Conservation (phyloP, 2,113 vertebrate genomes). For the Lepus europaeus region DNA sequence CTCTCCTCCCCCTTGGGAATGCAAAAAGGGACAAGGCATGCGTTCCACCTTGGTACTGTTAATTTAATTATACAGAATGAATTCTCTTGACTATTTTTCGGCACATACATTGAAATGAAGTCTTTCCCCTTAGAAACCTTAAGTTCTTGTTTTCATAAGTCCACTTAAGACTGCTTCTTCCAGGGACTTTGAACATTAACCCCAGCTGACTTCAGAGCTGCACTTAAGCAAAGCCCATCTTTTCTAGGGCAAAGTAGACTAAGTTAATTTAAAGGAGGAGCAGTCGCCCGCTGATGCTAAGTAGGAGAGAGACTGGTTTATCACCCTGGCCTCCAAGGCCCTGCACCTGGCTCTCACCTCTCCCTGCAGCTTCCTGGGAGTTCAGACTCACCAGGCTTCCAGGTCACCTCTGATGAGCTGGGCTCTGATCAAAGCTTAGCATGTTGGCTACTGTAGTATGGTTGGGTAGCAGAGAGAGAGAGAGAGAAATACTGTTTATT, state of each 20-base stretch:
- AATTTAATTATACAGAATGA: not conserved
- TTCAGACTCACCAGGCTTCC: too few species aligned
- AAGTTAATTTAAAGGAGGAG: not conserved
- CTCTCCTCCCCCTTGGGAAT: not conserved
- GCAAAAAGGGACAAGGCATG: not conserved
- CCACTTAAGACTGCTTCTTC: not conserved
- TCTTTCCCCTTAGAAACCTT: not conserved
- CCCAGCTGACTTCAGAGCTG: not conserved
- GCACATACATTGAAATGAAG: not conserved
- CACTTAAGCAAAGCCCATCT: not conserved
- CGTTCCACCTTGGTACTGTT: not conserved
- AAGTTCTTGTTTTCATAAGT: not conserved
- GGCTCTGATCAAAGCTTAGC: not conserved
- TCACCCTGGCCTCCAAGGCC: rapidly evolving
- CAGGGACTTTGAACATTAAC: not conserved
- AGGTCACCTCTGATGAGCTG: not conserved
- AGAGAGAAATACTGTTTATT: not conserved
- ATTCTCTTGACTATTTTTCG: not conserved
- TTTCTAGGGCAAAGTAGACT: constrained; percentile 6
- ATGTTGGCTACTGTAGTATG: not conserved
- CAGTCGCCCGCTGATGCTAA: not conserved
- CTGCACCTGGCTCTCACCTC: rapidly evolving
- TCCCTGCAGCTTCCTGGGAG: not conserved
- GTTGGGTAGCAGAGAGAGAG: not conserved
- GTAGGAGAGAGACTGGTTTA: not conserved